Base-by-base conservation (phyloP, 1,140 invertebrate species). In the Nasonia giraulti region DNA sequence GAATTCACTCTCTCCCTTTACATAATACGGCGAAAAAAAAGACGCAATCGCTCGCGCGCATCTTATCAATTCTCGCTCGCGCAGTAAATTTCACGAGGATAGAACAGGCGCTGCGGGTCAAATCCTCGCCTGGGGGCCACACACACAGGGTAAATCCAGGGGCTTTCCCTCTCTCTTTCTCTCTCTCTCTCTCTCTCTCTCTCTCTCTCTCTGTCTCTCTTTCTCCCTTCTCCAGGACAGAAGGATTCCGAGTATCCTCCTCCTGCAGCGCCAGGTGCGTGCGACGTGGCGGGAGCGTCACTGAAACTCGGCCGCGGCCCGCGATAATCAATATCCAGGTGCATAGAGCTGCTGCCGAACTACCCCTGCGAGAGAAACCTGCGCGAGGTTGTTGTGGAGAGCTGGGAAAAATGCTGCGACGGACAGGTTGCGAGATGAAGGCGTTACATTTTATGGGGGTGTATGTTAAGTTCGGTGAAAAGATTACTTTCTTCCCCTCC, bases 321-420 rank as follows among this genome's bases (percentile, higher is more conserved):
- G 40, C 66, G 17, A 71, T 80, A 80, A 80, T 80, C 79, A 80
- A 80, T 80, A 80, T 80, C 79, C 79, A 80, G 79, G 79, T 80
- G 79, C 79, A 80, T n/a, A 37, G n/a, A 37, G 78, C 23, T 37
- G 78, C 50, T 17, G 37, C 66, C 10, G 66, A 14, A 17, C 5
- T 50, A 50, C 20, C 17, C 55, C 55, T n/a, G 55, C 55, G 55
- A 62, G 17, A 20, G 47, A 62, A 17, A 62, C 55, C 55, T 62
- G 55, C 55, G 55, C 55, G 20, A 62, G 55, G 3, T 20, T 20
- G 55, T 62, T 62, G 5, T n/a, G 6, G 5, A 20, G 17, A 62
- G 55, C 5, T 62, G 2, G 55, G 20, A 6, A 20, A 7, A 62
- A 20, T 17, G 20, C 55, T 62, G 55, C 14, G 17, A 20, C 55